These are phyloP conservation scores for Stramonita haemastoma DNA, from an alignment of 2,888 invertebrate genomes.

Conservation along the genomic window DNA sequence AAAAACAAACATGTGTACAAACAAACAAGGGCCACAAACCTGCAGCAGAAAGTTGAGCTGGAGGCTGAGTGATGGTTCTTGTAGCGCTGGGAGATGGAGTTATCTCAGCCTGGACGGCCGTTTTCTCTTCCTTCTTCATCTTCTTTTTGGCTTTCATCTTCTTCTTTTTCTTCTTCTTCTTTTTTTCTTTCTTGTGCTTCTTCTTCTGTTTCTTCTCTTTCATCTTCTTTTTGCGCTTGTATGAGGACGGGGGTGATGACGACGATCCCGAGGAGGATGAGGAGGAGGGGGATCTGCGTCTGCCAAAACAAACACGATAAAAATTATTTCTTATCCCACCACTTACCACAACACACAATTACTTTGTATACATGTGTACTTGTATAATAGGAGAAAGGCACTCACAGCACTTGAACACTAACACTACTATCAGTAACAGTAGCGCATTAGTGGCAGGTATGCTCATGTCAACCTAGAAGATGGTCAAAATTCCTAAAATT, in stretches of 20 bases:
- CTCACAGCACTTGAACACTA: no score
- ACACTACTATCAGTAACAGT: no score
- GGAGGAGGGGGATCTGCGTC: not conserved
- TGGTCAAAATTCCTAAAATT: no score
- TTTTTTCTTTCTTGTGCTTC: not conserved
- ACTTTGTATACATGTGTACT: no score
- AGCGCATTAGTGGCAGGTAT: no score
- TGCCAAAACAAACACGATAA: not conserved
- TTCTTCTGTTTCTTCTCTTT: slow-evolving; percentile 43
- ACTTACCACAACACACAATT: no score
- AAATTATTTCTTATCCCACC: not conserved
- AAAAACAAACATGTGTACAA: not conserved
- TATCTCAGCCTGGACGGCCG: slow-evolving; percentile 28
- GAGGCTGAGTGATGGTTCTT: not conserved
- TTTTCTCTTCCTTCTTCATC: not conserved
- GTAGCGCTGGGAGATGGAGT: not conserved
- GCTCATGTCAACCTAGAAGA: no score
- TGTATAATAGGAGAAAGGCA: no score
- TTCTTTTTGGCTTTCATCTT: slow-evolving; percentile 6
- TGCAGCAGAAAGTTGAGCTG: not conserved
- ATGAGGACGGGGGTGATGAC: slow-evolving; percentile 38
- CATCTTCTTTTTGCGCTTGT: slow-evolving; percentile 44
- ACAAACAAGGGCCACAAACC: not conserved
- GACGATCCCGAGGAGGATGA: slow-evolving; percentile 21
- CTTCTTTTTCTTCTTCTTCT: slow-evolving; percentile 6